Conservation (phyloP, 2,888 invertebrate species). For the Gortyna flavago region DNA sequence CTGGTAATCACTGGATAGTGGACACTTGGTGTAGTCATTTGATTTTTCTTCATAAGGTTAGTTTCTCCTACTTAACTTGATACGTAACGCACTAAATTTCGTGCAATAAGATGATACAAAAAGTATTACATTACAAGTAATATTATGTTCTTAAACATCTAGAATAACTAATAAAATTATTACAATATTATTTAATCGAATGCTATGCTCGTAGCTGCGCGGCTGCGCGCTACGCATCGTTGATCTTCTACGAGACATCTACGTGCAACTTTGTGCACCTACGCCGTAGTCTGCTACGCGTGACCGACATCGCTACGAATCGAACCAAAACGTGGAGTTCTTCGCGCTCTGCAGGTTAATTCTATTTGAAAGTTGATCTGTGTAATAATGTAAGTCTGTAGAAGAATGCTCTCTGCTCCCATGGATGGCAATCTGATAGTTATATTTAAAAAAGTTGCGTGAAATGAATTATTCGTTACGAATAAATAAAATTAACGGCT, state of each 20-base stretch:
- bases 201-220: slow-evolving; percentile 33
- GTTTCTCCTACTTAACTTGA: not conserved
- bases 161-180: not conserved
- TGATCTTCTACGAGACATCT: slow-evolving; percentile 33
- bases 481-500: not conserved
- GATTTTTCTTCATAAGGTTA: not conserved
- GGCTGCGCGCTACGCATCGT: slow-evolving; percentile 45
- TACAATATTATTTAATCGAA: not conserved
- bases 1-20: not conserved
- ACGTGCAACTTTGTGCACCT: slow-evolving; percentile 37
- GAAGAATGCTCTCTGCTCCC: not conserved
- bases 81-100: not conserved
- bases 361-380: not conserved
- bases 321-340: not conserved
- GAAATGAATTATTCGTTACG: too few species aligned
- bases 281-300: slow-evolving; percentile 46
- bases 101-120: not conserved
- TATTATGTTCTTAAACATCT: not conserved
- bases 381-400: not conserved
- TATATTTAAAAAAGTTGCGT: not conserved
- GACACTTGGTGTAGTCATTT: not conserved
- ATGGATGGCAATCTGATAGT: not conserved
- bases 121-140: not conserved
- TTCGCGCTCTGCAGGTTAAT: not conserved
- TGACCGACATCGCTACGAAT: slow-evolving; percentile 28